A percentile compares a stretch with the other conserved stretches of the same genome.
These are phyloP conservation scores for Seriola rivoliana DNA, from an alignment of 2,113 vertebrate genomes.

Conservation along the genomic window DNA sequence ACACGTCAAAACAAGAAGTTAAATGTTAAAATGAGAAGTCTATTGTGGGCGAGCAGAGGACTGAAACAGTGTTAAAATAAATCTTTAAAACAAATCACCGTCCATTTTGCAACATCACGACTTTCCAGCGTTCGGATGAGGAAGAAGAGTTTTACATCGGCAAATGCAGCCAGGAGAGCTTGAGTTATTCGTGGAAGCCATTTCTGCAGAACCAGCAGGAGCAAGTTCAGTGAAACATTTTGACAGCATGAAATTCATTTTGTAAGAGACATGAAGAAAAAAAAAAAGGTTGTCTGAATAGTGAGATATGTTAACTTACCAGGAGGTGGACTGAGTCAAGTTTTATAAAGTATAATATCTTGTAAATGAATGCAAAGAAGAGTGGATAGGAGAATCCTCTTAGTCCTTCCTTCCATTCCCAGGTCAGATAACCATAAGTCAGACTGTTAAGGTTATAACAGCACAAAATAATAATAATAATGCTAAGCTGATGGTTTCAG, in stretches of 20 bases:
- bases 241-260: neutral
- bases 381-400: constrained; percentile 92
- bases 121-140: constrained; percentile 86
- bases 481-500: neutral
- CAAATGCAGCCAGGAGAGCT: constrained; percentile 89
- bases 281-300: neutral
- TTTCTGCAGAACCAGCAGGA: constrained; percentile 82
- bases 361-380: constrained; percentile 92
- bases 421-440: constrained; percentile 93
- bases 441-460: constrained; percentile 63
- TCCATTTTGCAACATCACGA: constrained; percentile 87
- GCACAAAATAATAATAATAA: neutral
- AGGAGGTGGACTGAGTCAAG: constrained; percentile 88
- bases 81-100: constrained; percentile 77
- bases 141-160: constrained; percentile 91
- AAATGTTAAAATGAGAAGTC: neutral
- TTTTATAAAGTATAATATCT: constrained; percentile 85
- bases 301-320: constrained; percentile 81
- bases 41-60: neutral
- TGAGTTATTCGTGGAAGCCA: constrained; percentile 92
- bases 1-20: neutral
- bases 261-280: neutral
- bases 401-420: constrained; percentile 93
- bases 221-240: neutral
- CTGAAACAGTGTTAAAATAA: neutral